Conservation (phyloP, 2,113 vertebrate species). For the Riparia riparia region DNA sequence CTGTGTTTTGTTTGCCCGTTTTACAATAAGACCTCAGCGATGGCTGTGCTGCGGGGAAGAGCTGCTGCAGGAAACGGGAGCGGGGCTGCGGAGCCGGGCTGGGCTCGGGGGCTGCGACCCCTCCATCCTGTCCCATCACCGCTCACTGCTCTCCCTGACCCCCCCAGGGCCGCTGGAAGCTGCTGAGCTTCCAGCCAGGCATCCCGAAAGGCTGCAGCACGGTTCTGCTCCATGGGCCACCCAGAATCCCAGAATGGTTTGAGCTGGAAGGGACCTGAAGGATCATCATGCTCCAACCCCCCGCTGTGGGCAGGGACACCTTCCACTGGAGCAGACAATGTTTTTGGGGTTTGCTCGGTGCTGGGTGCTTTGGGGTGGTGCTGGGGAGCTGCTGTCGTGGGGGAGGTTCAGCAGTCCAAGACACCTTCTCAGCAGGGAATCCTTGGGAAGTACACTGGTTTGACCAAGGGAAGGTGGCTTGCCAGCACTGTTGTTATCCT, state of each 20-base stretch:
- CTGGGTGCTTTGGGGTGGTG: background rate
- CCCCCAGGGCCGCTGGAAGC: accelerated
- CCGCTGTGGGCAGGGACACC: background rate
- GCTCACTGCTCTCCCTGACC: background rate
- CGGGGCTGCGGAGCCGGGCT: background rate
- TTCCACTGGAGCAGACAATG: background rate
- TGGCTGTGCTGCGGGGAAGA: background rate
- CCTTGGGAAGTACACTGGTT: background rate
- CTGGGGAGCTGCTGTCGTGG: background rate
- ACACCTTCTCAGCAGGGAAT: background rate
- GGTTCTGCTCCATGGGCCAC: accelerated
- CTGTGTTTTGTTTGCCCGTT: conserved; percentile 46
- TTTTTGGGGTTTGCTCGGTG: background rate
- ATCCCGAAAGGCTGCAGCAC: background rate
- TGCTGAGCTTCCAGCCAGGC: background rate
- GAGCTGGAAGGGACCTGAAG: background rate
- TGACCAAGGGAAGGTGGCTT: background rate
- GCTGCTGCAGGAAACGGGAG: background rate
- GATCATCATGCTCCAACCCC: background rate
- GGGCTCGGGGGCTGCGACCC: conserved; percentile 26
- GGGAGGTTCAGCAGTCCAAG: background rate
- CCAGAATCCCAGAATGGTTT: background rate
- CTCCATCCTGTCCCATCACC: background rate
- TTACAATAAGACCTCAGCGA: background rate
- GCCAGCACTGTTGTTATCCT: background rate